A percentile compares a stretch with the other conserved stretches of the same genome.
phyloP scores from a whole-genome alignment of 2,113 vertebrate genomes.

The Heterocephalus glaber region DNA sequence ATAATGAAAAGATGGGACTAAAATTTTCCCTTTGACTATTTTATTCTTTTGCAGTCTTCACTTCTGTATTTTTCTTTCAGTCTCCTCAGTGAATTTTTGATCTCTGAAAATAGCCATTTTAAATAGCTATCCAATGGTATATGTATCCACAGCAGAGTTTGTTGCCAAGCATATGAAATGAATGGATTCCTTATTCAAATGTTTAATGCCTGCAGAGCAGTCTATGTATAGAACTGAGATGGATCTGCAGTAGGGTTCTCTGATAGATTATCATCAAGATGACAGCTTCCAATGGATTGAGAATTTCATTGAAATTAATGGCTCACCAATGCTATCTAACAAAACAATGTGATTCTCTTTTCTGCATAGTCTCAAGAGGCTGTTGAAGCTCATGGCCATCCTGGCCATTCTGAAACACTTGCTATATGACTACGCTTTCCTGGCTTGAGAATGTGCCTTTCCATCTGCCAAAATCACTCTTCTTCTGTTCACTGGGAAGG shows the following conservation, averaged over 20 bases:
- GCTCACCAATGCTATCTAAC: background rate
- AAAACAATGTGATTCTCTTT: background rate
- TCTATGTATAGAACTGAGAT: background rate
- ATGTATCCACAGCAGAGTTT: background rate
- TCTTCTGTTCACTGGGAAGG: background rate
- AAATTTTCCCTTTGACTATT: background rate
- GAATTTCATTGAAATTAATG: background rate
- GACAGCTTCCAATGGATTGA: background rate
- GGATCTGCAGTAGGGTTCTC: background rate
- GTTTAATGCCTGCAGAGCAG: background rate
- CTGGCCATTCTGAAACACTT: background rate
- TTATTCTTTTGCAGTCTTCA: background rate
- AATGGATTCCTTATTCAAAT: slow-evolving; percentile 34
- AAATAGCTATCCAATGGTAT: slow-evolving; percentile 28
- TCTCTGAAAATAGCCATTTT: slow-evolving; percentile 51
- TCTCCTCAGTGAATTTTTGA: slow-evolving; percentile 46
- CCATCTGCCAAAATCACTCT: background rate
- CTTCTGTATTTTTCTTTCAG: slow-evolving; percentile 48
- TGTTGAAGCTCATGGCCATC: background rate
- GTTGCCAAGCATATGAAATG: background rate
- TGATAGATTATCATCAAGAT: background rate
- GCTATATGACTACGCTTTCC: background rate
- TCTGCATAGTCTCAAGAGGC: background rate
- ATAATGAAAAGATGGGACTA: slow-evolving; percentile 22
- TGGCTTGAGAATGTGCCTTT: background rate